Base-by-base conservation (phyloP, 2,888 invertebrate species). In the Formica aserva region DNA sequence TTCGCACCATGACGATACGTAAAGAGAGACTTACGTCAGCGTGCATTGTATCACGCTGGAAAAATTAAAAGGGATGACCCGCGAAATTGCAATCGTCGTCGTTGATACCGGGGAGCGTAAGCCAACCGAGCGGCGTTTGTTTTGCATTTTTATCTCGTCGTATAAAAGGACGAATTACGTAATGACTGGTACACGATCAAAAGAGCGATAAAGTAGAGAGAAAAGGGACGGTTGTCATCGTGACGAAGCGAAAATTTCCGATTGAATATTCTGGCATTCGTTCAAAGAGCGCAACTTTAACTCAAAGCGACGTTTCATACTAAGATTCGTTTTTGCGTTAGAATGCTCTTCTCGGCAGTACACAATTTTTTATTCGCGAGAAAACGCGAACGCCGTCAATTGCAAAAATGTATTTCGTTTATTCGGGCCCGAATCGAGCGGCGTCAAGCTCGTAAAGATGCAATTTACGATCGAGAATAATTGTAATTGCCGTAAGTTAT, bases 31-130 rank as follows among this genome's bases (percentile, higher is more conserved):
- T 92, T 90, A 87, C 91, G 91, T 91, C 92, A 91, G 82, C 87
- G 72, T 45, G 86, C 85, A 85, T 84, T 87, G 84, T 84, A 80
- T 57, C 75, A 85, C 74, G 72, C 32, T 8, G 62, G 57, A 71
- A 85, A 82, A 90, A 91, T 90, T 90, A 86, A 91, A 91, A 90
- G 87, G 84, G 88, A 91, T 87, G 90, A 89, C 86, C 85, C 80
- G 86, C 84, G 82, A 88, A 90, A 92, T 92, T 89, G 87, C 82
- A 80, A 76, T 83, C 48, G 66, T 26, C 26, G 32, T 84, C 82
- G 62, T 52, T 48, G 63, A 55, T 67, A 66, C 26, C 38, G 67
- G n/a, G 55, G 66, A 55, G 15, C 29, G 45, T n/a, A 52, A 32
- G 29, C 5, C 22, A 9, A 32, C 29, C 35, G 22, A 22, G 38